These are phyloP conservation scores for Uromys caudimaculatus DNA, from an alignment of 2,797 vertebrate species.

Conservation along the genomic window DNA sequence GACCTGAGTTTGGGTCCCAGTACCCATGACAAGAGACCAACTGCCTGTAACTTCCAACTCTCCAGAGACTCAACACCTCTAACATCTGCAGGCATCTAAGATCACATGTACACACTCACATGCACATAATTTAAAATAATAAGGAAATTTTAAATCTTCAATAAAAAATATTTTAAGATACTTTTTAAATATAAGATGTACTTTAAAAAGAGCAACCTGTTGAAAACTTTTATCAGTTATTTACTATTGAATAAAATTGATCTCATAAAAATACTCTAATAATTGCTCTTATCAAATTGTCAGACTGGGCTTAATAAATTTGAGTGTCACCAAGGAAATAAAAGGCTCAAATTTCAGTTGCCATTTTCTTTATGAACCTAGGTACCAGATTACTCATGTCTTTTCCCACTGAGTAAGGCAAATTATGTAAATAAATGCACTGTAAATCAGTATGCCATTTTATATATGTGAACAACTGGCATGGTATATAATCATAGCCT, in stretches of 20 bases:
- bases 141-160: background rate
- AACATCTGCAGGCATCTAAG: background rate
- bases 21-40: background rate
- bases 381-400: constrained; percentile 5
- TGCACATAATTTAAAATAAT: background rate
- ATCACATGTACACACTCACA: background rate
- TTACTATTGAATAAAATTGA: constrained; percentile 35
- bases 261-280: background rate
- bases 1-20: background rate
- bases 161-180: background rate
- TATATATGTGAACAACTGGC: background rate
- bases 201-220: background rate
- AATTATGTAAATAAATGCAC: constrained; percentile 37
- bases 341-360: constrained; percentile 36
- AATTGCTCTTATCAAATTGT: constrained; percentile 39
- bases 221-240: constrained; percentile 19
- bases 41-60: background rate
- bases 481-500: constrained; percentile 1
- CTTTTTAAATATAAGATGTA: background rate
- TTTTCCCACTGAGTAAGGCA: constrained; percentile 15
- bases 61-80: background rate
- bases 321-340: background rate
- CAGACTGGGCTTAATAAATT: constrained; percentile 7
- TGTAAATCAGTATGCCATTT: constrained; percentile 5
- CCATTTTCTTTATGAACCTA: background rate